Percentiles rank a stretch among this genome's conserved stretches.
phyloP scores from a whole-genome alignment of 2,797 vertebrate genomes.

The Jordanella pulchra region DNA sequence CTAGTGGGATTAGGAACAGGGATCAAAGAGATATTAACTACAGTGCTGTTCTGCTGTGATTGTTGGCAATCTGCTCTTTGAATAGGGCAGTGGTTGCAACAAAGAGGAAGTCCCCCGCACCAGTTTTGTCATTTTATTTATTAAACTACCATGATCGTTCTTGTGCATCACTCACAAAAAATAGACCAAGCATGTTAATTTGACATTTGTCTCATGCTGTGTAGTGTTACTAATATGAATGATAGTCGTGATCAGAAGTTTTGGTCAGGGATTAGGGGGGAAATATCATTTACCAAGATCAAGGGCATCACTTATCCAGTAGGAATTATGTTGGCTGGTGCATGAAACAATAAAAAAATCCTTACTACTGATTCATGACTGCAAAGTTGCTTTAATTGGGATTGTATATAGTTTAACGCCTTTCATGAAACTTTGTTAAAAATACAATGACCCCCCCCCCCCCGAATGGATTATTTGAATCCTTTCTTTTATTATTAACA shows the following conservation, averaged over 20 bases:
- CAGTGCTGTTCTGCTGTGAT: conserved; percentile 54
- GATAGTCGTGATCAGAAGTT: conserved; percentile 26
- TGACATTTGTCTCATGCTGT: conserved; percentile 26
- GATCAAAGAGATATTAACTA: conserved; percentile 79
- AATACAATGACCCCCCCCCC: not conserved
- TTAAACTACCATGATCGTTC: conserved; percentile 35
- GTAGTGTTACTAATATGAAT: conserved; percentile 28
- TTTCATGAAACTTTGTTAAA: not conserved
- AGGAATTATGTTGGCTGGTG: conserved; percentile 23
- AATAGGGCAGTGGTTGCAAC: conserved; percentile 12
- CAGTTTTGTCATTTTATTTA: conserved; percentile 15
- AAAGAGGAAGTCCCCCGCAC: conserved; percentile 16
- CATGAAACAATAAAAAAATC: conserved; percentile 9
- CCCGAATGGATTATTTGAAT: not conserved
- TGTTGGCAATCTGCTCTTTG: conserved; percentile 55
- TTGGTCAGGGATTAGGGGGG: conserved; percentile 55
- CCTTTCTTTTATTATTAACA: not conserved
- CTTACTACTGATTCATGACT: conserved; percentile 15
- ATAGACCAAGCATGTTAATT: conserved; percentile 1
- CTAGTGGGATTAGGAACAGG: conserved; percentile 68
- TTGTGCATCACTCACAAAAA: conserved; percentile 24
- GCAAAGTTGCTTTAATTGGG: conserved; percentile 10
- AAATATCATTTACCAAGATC: conserved; percentile 66
- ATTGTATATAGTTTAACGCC: not conserved
- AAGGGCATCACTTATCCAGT: conserved; percentile 40